Base-by-base conservation (phyloP, 2,113 vertebrate species). In the Morone saxatilis region DNA sequence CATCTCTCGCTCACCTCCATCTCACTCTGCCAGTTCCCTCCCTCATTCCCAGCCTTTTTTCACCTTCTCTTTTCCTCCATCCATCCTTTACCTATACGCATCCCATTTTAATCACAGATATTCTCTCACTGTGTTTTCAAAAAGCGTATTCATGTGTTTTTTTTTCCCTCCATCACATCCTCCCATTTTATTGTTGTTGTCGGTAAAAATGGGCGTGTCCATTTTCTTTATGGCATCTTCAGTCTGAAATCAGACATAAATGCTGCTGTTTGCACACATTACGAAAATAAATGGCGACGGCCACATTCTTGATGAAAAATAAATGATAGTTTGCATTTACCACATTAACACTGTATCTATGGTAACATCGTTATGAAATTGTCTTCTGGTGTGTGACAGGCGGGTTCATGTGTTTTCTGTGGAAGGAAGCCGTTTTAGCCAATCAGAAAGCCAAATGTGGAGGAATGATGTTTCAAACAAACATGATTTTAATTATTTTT, bases 121-220 rank as follows among this genome's bases (percentile, higher is more conserved):
- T 12, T 56, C 13, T 7, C 25, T 54, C 2, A 2, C 45, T 22
- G 9, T 61, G 1, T 57, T 31, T 38, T 19, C 43, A 45, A 4
- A 70, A 6, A 9, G 6, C 4, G 8, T 36, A n/a, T 74, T 45
- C 8, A n/a, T 71, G 4, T 51, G 61, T 9, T 38, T 72, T 65
- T 47, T 13, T 13, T 47, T 47, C 13, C 12, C 45, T 47, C 4
- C 6, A n/a, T 50, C 2, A 1, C 48, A 51, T 40, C 43, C 36
- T 40, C 17, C 36, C 8, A 57, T 79, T 14, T 59, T 56, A 16
- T 86, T 89, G 70, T 87, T 91, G 78, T 89, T 90, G 80, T 83
- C 77, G 10, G 56, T 56, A 20, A 83, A 83, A 91, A 93, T 93
- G 91, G 93, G 93, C 76, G 91, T 93, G 91, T 91, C 91, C 83